Base-by-base conservation (phyloP, 2,797 vertebrate genomes). In the Gymnocypris eckloni region DNA sequence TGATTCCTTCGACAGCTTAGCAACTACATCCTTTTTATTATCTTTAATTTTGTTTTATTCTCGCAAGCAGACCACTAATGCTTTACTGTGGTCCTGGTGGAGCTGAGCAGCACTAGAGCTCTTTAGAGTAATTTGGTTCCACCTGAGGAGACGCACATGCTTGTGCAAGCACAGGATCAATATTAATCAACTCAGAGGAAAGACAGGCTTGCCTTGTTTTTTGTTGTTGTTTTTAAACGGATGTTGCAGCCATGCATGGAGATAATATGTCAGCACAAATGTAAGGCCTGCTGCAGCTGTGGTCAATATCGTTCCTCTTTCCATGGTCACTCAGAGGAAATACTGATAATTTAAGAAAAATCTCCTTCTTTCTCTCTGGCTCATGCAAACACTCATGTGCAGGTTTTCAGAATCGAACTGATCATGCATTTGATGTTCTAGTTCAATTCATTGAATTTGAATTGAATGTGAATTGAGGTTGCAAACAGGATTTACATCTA, bases 101-200 rank as follows among this genome's bases (percentile, higher is more conserved):
- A 86, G 86, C 86, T 48, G 37, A 37, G 71, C 28, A 88, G 89
- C 88, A 87, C 91, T 16, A 82, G 91, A 90, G 89, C 84, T 86
- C 89, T 93, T 92, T 91, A 88, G 76, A 94, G 92, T 92, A 89
- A 93, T 94, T 93, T 86, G 89, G 92, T 94, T 90, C 82, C 79
- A 88, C 73, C 82, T 85, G 87, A 88, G 76, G 78, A 87, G 66
- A 82, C 82, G 52, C 87, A 82, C 87, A 88, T 78, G 91, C 90
- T 91, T 79, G 86, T 91, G 91, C 90, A 93, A 92, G 92, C 89
- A 91, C 91, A 90, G 89, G 93, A 94, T 95, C 95, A 93, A 95
- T 95, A 94, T 90, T 91, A 93, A 94, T 95, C 85, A 93, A 95
- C 91, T 93, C 25, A 83, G 75, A 22, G 88, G 89, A 67, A 87